Percentiles rank a stretch among this genome's conserved stretches.
These are phyloP conservation scores for Neopelma chrysocephalum DNA, from an alignment of 2,797 vertebrate genomes.

Conservation along the genomic window DNA sequence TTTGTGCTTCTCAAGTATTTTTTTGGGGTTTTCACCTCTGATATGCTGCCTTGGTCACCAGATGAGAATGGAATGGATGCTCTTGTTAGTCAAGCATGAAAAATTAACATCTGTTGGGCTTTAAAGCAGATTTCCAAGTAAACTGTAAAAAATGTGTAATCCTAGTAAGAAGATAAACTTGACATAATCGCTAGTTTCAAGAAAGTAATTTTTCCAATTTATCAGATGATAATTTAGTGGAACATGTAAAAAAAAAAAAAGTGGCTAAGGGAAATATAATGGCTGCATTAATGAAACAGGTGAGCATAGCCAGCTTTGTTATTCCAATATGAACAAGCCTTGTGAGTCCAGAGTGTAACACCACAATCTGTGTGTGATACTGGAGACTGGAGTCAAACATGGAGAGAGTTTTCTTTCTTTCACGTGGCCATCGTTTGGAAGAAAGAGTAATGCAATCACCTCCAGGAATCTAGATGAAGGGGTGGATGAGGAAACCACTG, in stretches of 20 bases:
- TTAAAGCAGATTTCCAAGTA: slow-evolving; percentile 45
- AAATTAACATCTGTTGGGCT: slow-evolving; percentile 42
- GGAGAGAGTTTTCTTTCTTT: neutral
- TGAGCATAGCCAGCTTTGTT: neutral
- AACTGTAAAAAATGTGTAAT: slow-evolving; percentile 51
- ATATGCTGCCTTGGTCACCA: neutral
- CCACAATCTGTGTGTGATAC: neutral
- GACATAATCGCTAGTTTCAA: neutral
- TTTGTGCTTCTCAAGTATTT: neutral
- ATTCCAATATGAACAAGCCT: neutral
- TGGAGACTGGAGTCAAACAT: neutral
- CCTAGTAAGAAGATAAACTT: slow-evolving; percentile 30
- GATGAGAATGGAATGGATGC: neutral
- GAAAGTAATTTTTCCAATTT: neutral
- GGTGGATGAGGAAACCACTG: neutral
- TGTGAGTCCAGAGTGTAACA: neutral
- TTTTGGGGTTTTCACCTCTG: neutral
- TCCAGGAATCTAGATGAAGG: neutral
- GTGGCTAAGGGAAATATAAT: neutral
- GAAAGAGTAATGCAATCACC: neutral
- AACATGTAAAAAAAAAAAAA: neutral
- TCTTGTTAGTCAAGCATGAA: slow-evolving; percentile 16
- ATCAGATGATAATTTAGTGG: neutral
- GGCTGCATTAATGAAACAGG: neutral
- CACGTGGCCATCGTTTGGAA: neutral